Conservation (phyloP, 2,113 vertebrate genomes). For the Megalops atlanticus region DNA sequence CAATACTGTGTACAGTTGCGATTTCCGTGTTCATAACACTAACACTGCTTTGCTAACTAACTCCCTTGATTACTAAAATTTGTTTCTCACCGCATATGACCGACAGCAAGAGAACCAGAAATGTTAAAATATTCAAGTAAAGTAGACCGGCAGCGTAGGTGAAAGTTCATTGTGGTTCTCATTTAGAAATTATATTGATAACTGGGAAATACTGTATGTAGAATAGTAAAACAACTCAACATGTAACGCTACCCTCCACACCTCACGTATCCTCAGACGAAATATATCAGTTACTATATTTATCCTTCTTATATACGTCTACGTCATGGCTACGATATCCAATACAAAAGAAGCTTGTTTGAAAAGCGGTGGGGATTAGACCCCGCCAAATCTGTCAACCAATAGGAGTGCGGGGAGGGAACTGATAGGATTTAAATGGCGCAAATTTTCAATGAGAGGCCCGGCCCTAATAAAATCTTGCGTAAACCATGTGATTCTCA, state of each 20-base stretch:
- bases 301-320: neutral
- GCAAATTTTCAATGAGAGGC: neutral
- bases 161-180: neutral
- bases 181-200: neutral
- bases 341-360: neutral
- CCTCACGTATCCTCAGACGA: no score
- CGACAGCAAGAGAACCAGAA: neutral
- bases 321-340: neutral
- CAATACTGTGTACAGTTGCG: no score
- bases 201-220: neutral
- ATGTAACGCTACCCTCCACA: neutral
- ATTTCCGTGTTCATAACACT: neutral
- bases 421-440: no score
- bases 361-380: neutral
- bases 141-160: neutral
- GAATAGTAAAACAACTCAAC: neutral
- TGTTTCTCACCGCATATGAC: neutral
- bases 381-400: slow-evolving; percentile 12
- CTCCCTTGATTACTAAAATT: neutral
- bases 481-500: neutral
- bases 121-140: neutral
- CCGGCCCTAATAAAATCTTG: no score
- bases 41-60: neutral
- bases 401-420: slow-evolving; percentile 6
- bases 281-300: neutral